A percentile compares a stretch with the other conserved stretches of the same genome.
Conservation (phyloP, 2,113 vertebrate species). For the Stigmatopora nigra region DNA sequence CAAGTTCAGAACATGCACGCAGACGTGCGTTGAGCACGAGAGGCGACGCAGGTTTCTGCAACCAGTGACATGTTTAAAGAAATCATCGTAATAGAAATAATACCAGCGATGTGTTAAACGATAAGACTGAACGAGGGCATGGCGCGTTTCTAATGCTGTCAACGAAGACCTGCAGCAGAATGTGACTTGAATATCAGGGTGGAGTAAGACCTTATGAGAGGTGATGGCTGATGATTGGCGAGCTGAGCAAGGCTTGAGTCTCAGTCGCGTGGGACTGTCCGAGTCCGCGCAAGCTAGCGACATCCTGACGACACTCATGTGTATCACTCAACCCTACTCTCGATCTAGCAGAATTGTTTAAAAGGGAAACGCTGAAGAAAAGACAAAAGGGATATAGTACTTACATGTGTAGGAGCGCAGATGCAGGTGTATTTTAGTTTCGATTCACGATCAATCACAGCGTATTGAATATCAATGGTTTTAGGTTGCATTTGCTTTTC, state of each 20-base stretch:
- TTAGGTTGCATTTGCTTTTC: neutral
- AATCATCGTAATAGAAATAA: neutral
- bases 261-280: conserved; percentile 27
- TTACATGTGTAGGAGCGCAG: neutral
- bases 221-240: conserved; percentile 5
- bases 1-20: conserved; percentile 10
- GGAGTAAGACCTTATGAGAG: conserved; percentile 12
- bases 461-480: conserved; percentile 1
- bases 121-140: neutral
- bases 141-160: neutral
- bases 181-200: neutral
- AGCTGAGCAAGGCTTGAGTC: conserved; percentile 6
- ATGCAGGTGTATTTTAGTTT: conserved; percentile 18
- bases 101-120: neutral
- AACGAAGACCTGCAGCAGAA: conserved; percentile 1
- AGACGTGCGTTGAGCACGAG: conserved; percentile 14
- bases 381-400: neutral
- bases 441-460: neutral
- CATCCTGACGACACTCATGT: neutral
- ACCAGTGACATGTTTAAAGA: neutral
- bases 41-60: conserved; percentile 6
- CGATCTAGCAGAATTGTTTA: neutral
- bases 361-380: neutral
- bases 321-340: neutral
- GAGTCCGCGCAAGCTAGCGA: conserved; percentile 11